A percentile compares a stretch with the other conserved stretches of the same genome.
phyloP scores from a whole-genome alignment of 2,797 vertebrate species.

The Austrolebias charrua region DNA sequence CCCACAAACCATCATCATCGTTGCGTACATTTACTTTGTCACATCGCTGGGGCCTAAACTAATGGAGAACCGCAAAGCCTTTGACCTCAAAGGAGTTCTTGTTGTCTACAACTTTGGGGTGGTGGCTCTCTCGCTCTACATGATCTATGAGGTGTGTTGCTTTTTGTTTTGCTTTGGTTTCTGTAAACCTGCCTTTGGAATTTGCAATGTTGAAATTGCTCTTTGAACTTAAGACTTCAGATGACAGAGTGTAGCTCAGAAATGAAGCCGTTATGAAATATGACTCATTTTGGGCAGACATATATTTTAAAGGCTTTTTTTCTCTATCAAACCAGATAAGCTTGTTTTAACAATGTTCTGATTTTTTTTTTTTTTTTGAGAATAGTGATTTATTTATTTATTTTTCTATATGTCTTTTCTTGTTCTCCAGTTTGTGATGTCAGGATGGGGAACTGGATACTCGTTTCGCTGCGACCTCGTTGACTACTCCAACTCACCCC shows the following conservation, averaged over 20 bases:
- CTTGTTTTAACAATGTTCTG: no score
- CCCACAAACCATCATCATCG: constrained; percentile 87
- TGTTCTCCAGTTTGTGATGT: constrained; percentile 89
- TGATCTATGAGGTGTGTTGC: constrained; percentile 90
- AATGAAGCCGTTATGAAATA: background rate
- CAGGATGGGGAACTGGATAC: constrained; percentile 97
- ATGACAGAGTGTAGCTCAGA: background rate
- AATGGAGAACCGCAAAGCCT: constrained; percentile 95
- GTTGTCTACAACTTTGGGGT: constrained; percentile 89
- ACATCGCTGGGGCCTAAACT: constrained; percentile 88
- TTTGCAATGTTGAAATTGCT: background rate
- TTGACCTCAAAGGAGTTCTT: constrained; percentile 88
- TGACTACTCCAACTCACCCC: constrained; percentile 89
- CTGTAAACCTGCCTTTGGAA: background rate
- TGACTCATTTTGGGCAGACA: background rate
- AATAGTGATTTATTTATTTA: no score
- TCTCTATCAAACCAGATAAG: no score
- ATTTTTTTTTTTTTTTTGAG: background rate
- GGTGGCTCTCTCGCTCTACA: constrained; percentile 91
- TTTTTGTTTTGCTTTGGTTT: background rate
- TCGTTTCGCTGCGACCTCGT: constrained; percentile 89
- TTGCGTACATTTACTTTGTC: constrained; percentile 90
- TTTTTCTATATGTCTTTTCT: no score
- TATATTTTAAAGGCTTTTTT: no score
- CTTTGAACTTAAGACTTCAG: background rate